These are phyloP conservation scores for Urocyon cinereoargenteus DNA, from an alignment of 2,797 vertebrate genomes.

Conservation along the genomic window DNA sequence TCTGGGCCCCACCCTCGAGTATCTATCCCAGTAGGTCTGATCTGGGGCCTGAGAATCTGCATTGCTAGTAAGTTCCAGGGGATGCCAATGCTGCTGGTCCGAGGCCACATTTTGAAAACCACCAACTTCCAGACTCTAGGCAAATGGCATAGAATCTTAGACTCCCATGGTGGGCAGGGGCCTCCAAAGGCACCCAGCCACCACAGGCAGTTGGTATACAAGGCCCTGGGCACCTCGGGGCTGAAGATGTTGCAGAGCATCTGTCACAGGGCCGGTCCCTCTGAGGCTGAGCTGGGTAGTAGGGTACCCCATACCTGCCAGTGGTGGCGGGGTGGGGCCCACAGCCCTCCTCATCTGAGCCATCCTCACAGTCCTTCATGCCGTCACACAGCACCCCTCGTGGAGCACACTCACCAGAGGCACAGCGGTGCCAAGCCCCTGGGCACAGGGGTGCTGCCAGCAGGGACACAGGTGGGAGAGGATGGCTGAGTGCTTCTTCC, in stretches of 20 bases:
- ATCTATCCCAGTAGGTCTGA: background rate
- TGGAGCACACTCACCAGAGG: conserved; percentile 88
- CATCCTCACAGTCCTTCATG: conserved; percentile 88
- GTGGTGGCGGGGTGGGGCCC: background rate
- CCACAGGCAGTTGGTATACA: background rate
- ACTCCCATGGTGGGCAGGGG: accelerated
- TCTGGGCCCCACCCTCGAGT: background rate
- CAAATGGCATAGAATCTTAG: background rate
- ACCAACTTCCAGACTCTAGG: background rate
- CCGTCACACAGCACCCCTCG: conserved; percentile 89
- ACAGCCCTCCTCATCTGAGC: conserved; percentile 91
- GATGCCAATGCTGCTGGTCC: background rate
- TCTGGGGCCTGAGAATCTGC: background rate
- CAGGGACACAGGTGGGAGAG: background rate
- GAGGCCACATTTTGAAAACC: background rate
- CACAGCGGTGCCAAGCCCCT: conserved; percentile 87
- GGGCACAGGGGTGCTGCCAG: background rate
- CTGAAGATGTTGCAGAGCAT: background rate
- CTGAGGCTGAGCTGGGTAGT: accelerated
- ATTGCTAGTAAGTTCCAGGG: background rate
- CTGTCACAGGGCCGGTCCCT: background rate
- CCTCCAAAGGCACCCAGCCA: accelerated
- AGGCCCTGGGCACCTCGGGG: background rate
- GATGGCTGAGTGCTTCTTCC: background rate
- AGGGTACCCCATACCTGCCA: conserved; percentile 79